A percentile compares a stretch with the other conserved stretches of the same genome.
These are phyloP conservation scores for Pterocles orientalis DNA, from an alignment of 2,113 vertebrate genomes.

Conservation along the genomic window DNA sequence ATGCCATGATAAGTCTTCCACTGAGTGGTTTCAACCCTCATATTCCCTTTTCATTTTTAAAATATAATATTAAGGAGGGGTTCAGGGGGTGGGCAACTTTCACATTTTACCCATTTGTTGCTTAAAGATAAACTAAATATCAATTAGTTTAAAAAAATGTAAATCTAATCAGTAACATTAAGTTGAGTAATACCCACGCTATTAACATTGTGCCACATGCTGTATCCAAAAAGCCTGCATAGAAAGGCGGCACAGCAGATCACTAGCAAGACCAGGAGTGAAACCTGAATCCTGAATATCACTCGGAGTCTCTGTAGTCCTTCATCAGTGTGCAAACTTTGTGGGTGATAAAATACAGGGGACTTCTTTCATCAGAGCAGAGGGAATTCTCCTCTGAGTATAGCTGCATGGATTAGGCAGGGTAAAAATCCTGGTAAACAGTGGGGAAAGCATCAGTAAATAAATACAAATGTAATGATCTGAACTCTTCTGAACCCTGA, in stretches of 20 bases:
- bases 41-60: neutral
- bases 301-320: neutral
- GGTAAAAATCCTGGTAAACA: neutral
- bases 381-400: neutral
- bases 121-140: neutral
- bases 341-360: neutral
- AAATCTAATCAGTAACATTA: neutral
- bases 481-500: constrained; percentile 49
- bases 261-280: neutral
- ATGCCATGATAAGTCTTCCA: neutral
- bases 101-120: neutral
- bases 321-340: neutral
- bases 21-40: neutral
- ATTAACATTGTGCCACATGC: neutral
- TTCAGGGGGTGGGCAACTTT: neutral
- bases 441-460: constrained; percentile 21
- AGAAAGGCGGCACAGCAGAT: neutral
- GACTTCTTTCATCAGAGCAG: neutral
- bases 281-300: neutral
- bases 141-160: neutral
- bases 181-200: neutral
- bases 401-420: neutral
- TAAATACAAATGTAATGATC: constrained; percentile 26
- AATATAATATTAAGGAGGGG: neutral
- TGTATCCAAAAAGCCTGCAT: neutral